These are phyloP conservation scores for Echiichthys vipera DNA, from an alignment of 2,797 vertebrate species.

Conservation along the genomic window DNA sequence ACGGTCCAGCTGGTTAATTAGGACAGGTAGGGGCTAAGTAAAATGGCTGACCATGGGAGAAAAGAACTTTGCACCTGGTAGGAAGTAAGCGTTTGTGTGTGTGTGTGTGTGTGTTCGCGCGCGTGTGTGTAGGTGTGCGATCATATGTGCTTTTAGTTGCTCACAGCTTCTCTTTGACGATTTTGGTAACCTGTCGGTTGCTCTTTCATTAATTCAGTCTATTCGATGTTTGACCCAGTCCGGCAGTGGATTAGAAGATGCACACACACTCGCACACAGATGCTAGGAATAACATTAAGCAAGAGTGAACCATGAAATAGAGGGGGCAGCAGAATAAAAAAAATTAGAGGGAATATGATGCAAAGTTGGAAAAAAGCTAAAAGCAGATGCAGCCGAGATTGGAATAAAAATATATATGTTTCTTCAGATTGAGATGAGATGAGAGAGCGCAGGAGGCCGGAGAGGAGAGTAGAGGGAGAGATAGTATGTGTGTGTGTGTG, in stretches of 20 bases:
- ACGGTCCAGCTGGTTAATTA: slow-evolving; percentile 67
- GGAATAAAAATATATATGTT: slow-evolving; percentile 32
- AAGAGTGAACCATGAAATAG: slow-evolving; percentile 10
- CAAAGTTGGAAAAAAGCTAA: slow-evolving; percentile 5
- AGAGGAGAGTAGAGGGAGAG: neutral
- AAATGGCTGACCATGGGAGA: slow-evolving; percentile 47
- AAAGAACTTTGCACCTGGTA: slow-evolving; percentile 11
- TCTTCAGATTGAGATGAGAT: too few species aligned
- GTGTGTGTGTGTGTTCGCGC: neutral
- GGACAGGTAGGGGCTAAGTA: slow-evolving; percentile 49
- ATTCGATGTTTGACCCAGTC: slow-evolving; percentile 19
- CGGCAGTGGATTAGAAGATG: slow-evolving; percentile 24
- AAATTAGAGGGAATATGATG: neutral
- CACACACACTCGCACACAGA: neutral
- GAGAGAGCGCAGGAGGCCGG: slow-evolving; percentile 26
- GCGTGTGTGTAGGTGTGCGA: slow-evolving; percentile 8
- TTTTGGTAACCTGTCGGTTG: slow-evolving; percentile 24
- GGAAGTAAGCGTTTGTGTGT: slow-evolving; percentile 6
- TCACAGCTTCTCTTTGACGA: slow-evolving; percentile 3
- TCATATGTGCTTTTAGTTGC: slow-evolving; percentile 12
- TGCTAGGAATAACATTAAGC: slow-evolving; percentile 18
- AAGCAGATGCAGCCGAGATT: slow-evolving; percentile 8
- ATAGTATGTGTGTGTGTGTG: slow-evolving; percentile 4
- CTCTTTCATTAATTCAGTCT: slow-evolving; percentile 42
- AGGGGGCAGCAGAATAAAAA: neutral